phyloP scores from a whole-genome alignment of 2,797 vertebrate genomes.

The Parambassis ranga region DNA sequence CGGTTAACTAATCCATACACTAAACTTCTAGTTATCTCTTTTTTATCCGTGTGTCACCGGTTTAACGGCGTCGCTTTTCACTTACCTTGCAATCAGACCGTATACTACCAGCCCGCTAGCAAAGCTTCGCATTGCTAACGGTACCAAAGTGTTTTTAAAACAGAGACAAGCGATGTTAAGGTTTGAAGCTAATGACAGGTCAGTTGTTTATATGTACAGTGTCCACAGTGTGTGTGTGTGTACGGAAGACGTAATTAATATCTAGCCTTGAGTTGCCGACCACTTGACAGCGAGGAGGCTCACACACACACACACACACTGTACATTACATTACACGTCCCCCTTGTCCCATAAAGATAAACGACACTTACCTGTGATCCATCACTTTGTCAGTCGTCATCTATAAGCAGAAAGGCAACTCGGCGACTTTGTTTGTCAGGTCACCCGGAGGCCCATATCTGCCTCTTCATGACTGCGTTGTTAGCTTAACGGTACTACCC shows the following conservation, averaged over 20 bases:
- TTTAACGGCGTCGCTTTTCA: neutral
- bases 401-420: neutral
- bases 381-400: conserved; percentile 24
- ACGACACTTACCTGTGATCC: conserved; percentile 46
- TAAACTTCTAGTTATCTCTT: conserved; percentile 9
- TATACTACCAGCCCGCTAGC: conserved; percentile 29
- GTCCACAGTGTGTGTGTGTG: neutral
- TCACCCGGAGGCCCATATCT: conserved; percentile 61
- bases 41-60: neutral
- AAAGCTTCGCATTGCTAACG: conserved; percentile 12
- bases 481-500: conserved; percentile 34
- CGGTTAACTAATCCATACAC: conserved; percentile 4
- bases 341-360: neutral
- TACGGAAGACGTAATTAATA: conserved; percentile 15
- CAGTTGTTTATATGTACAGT: conserved; percentile 6
- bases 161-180: neutral
- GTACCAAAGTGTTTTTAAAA: neutral
- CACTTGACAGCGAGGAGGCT: conserved; percentile 15
- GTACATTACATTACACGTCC: neutral
- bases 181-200: neutral
- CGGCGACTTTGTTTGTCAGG: conserved; percentile 38
- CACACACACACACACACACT: neutral
- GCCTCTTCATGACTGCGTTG: conserved; percentile 35
- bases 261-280: neutral
- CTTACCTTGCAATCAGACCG: conserved; percentile 7